Base-by-base conservation (phyloP, 2,888 invertebrate genomes). In the Volucella bombylans region DNA sequence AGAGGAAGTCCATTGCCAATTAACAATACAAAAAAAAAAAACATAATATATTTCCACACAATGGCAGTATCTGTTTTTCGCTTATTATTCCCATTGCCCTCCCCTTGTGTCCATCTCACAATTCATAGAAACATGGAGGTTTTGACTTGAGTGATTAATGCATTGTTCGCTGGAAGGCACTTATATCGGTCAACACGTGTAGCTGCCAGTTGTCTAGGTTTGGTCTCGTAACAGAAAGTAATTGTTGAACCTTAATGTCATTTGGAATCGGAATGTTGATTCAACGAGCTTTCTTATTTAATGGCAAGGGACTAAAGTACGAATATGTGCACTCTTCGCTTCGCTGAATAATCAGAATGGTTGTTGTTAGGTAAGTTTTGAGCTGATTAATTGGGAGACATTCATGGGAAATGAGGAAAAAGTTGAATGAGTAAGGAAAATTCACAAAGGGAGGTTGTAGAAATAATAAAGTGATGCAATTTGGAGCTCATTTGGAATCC, bases 121-220 rank as follows among this genome's bases (percentile, higher is more conserved):
- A 14, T 57, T 15, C 15, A 14, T 39, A 14, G 11, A 39, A 14
- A 39, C 12, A 31, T 45, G 47, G 45, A 31, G 62, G 47, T 54
- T 54, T 54, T 54, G 38, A 62, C 69, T 62, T 78, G 68, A 74
- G 69, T 83, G 83, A 83, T 83, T 83, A 83, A 79, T 83, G 69
- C 67, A 57, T 76, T 71, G 79, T 79, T 79, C 50, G 49, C 54
- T 62, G 15, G 52, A 55, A 65, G 47, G 45, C 55, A 74, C 49
- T 83, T 79, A 71, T 65, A 49, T 59, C 39, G 61, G 55, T 15
- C 55, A 69, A 74, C 83, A 80, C 83, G 83, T 83, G 83, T 71
- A 65, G 18, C 47, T 39, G 74, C 43, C 83, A 76, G 71, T 64
- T 79, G 83, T 79, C 69, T 41, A 68, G 69, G 38, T 55, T 43